Conservation (phyloP, 1,140 invertebrate genomes). For the Pseudomyrmex sp. region DNA sequence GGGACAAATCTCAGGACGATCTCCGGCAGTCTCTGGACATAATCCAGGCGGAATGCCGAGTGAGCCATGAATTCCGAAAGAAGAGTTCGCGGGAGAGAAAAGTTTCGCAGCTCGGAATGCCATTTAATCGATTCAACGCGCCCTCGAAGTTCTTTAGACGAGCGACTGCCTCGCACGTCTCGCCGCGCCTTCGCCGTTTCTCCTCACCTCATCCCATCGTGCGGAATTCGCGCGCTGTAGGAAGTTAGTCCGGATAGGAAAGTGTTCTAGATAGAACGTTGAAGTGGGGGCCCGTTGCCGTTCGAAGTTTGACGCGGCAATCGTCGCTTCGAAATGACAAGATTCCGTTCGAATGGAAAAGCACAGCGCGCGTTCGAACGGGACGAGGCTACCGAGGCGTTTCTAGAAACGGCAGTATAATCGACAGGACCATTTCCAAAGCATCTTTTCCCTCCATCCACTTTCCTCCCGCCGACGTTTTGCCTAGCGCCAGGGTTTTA, state of each 20-base stretch:
- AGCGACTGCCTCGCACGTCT: neutral
- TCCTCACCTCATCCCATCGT: slow-evolving; percentile 22
- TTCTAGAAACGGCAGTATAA: slow-evolving; percentile 52
- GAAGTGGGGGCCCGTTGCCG: slow-evolving; percentile 1
- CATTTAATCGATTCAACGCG: slow-evolving; percentile 79
- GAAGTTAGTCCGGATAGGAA: slow-evolving; percentile 71
- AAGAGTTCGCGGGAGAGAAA: slow-evolving; percentile 69
- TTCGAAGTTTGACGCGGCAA: slow-evolving; percentile 60
- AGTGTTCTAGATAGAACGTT: slow-evolving; percentile 52
- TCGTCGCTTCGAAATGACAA: slow-evolving; percentile 53
- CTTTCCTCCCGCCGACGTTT: neutral
- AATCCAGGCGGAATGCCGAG: slow-evolving; percentile 64
- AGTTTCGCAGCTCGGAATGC: slow-evolving; percentile 79
- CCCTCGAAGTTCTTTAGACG: slow-evolving; percentile 69
- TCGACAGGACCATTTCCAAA: slow-evolving; percentile 55
- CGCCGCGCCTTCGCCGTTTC: slow-evolving; percentile 18
- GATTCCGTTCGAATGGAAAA: slow-evolving; percentile 57
- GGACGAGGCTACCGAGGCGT: slow-evolving; percentile 25
- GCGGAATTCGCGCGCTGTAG: slow-evolving; percentile 61
- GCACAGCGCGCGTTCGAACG: neutral
- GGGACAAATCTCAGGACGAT: slow-evolving; percentile 55
- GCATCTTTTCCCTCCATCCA: neutral
- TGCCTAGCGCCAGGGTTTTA: slow-evolving; percentile 32
- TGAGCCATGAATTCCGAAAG: slow-evolving; percentile 70
- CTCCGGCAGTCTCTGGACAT: slow-evolving; percentile 43